A percentile compares a stretch with the other conserved stretches of the same genome.
phyloP scores from a whole-genome alignment of 1,140 invertebrate species.

The Venturia canescens region DNA sequence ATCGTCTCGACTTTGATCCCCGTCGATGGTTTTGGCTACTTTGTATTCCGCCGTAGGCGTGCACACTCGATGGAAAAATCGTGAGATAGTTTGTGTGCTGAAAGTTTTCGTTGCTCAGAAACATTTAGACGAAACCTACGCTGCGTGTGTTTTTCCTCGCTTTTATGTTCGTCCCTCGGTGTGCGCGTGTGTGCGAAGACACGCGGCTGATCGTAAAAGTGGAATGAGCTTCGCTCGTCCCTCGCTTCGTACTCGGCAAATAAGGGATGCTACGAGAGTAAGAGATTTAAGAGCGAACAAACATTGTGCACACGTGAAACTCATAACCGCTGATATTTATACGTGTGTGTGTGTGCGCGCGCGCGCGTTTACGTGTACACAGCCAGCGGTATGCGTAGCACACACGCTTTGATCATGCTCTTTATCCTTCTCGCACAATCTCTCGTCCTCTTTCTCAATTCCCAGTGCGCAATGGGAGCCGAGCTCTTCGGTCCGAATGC shows the following conservation, averaged over 20 bases:
- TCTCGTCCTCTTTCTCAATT: too few relatives aligned
- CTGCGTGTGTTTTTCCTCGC: not conserved
- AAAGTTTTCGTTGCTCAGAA: slow-evolving; percentile 14
- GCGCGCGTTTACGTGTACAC: too few relatives aligned
- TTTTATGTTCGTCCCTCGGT: not conserved
- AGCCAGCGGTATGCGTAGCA: too few relatives aligned
- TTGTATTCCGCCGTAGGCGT: slow-evolving; percentile 21
- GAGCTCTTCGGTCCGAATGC: too few relatives aligned
- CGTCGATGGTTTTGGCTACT: too few relatives aligned
- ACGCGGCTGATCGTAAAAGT: slow-evolving; percentile 31
- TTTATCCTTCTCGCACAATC: too few relatives aligned
- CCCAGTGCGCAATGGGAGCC: too few relatives aligned
- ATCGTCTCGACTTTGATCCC: too few relatives aligned
- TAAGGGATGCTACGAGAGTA: slow-evolving; percentile 8
- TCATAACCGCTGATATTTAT: slow-evolving; percentile 27
- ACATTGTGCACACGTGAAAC: slow-evolving; percentile 42
- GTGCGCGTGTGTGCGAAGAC: not conserved
- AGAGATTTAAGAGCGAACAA: slow-evolving; percentile 46
- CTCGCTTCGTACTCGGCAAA: not conserved
- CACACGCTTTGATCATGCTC: too few relatives aligned
- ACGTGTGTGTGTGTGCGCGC: not conserved
- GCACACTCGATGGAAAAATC: slow-evolving; percentile 2
- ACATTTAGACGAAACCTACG: slow-evolving; percentile 23
- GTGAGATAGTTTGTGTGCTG: not conserved
- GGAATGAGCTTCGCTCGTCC: slow-evolving; percentile 17